phyloP scores from a whole-genome alignment of 2,888 invertebrate species.

The Nomada lathburiana region DNA sequence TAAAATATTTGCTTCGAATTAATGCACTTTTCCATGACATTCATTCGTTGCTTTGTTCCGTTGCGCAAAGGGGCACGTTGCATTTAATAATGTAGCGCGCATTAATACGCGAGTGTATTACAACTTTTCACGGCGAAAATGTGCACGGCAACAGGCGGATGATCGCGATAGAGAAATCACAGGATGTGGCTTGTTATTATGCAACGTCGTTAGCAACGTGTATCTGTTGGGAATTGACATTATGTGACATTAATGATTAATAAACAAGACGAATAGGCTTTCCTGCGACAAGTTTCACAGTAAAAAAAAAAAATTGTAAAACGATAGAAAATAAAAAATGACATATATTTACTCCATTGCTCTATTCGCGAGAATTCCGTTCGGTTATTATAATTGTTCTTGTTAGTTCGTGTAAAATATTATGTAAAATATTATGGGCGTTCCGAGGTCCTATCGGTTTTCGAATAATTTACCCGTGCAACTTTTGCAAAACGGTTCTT shows the following conservation, averaged over 20 bases:
- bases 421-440: too few relatives aligned
- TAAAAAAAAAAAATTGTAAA: not conserved
- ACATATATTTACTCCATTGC: not conserved
- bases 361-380: not conserved
- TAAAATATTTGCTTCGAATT: constrained; percentile 3
- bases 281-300: not conserved
- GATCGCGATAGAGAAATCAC: not conserved
- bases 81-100: not conserved
- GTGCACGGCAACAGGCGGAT: not conserved
- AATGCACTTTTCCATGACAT: not conserved
- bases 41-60: not conserved
- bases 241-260: constrained; percentile 25
- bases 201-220: not conserved
- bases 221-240: not conserved
- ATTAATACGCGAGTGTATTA: not conserved
- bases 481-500: not conserved
- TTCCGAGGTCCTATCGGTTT: not conserved
- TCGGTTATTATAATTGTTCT: too few relatives aligned
- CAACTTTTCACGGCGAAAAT: not conserved
- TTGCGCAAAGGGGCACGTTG: not conserved
- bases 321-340: not conserved
- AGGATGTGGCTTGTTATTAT: constrained; percentile 5
- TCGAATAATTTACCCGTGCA: constrained; percentile 9
- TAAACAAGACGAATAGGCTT: not conserved
- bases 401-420: too few relatives aligned